These are phyloP conservation scores for Trachemys scripta DNA, from an alignment of 2,113 vertebrate genomes.

Conservation along the genomic window DNA sequence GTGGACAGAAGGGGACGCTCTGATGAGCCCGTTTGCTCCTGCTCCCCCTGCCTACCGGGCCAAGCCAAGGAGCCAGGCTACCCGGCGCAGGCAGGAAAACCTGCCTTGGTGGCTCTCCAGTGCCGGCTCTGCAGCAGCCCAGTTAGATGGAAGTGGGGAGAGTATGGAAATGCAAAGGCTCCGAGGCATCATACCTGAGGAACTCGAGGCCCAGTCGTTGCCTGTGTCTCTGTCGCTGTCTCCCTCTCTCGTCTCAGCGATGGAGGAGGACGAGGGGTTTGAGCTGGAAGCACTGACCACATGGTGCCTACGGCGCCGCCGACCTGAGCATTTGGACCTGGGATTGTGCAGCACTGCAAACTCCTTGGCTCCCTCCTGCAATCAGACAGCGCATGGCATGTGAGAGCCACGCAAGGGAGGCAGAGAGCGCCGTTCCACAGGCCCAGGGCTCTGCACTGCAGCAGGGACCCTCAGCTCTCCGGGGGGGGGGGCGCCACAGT, in stretches of 20 bases:
- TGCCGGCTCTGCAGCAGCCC: not conserved
- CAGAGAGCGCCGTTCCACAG: not conserved
- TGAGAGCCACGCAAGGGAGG: not conserved
- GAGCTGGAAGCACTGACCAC: slow-evolving; percentile 84
- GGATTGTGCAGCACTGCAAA: slow-evolving; percentile 93
- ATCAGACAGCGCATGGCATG: not conserved
- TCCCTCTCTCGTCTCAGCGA: slow-evolving; percentile 87
- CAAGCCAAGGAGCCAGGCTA: not conserved
- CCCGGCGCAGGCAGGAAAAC: not conserved
- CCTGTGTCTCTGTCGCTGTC: slow-evolving; percentile 94
- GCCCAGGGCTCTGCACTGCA: not conserved
- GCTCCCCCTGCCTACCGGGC: not conserved
- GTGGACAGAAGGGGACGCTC: not conserved
- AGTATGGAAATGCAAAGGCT: not conserved
- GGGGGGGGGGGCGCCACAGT: not conserved
- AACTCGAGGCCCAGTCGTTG: slow-evolving; percentile 91
- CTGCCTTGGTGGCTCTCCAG: not conserved
- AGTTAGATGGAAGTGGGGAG: not conserved
- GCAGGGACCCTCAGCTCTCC: not conserved
- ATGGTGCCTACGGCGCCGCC: slow-evolving; percentile 86
- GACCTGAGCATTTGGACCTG: slow-evolving; percentile 87
- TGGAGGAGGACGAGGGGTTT: slow-evolving; percentile 74
- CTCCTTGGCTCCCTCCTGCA: slow-evolving; percentile 97
- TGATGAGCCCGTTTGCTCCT: not conserved
- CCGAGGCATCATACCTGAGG: slow-evolving; percentile 85